phyloP scores from a whole-genome alignment of 2,888 invertebrate species.

The Stenichneumon culpator region DNA sequence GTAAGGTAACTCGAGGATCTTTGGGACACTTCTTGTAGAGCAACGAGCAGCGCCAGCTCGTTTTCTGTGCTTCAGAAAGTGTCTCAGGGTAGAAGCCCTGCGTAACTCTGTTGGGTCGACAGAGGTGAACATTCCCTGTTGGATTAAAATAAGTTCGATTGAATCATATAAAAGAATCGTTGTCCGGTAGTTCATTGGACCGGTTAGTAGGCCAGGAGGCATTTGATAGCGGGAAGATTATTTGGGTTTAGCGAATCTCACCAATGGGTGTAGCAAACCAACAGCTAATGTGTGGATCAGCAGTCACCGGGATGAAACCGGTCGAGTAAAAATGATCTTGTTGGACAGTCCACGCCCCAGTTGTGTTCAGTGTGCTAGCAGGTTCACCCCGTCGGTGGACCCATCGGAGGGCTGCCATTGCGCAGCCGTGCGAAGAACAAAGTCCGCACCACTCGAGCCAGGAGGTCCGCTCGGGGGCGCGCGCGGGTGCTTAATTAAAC shows the following conservation, averaged over 20 bases:
- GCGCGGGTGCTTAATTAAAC: conserved; percentile 70
- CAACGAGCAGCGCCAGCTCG: too few species aligned
- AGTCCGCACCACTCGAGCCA: conserved; percentile 59
- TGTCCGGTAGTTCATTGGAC: too few species aligned
- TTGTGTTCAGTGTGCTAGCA: conserved; percentile 47
- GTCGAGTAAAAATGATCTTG: conserved; percentile 57
- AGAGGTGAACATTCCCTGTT: too few species aligned
- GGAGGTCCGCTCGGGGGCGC: conserved; percentile 27
- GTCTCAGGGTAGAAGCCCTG: too few species aligned
- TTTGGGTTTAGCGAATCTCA: background rate
- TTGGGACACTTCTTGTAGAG: too few species aligned
- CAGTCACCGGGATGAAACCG: conserved; percentile 18
- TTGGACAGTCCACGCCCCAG: conserved; percentile 35
- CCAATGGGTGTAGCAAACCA: background rate
- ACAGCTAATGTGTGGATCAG: background rate
- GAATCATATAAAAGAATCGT: too few species aligned
- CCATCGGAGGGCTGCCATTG: conserved; percentile 48
- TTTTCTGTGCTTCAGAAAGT: too few species aligned
- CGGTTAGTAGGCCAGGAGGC: too few species aligned
- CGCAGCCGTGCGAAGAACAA: conserved; percentile 64
- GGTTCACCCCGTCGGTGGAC: conserved; percentile 30
- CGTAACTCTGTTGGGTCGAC: too few species aligned
- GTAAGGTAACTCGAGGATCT: too few species aligned
- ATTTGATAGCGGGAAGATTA: too few species aligned
- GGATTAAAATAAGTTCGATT: too few species aligned